A percentile compares a stretch with the other conserved stretches of the same genome.
Conservation (phyloP, 2,113 vertebrate species). For the Ammodytes marinus region DNA sequence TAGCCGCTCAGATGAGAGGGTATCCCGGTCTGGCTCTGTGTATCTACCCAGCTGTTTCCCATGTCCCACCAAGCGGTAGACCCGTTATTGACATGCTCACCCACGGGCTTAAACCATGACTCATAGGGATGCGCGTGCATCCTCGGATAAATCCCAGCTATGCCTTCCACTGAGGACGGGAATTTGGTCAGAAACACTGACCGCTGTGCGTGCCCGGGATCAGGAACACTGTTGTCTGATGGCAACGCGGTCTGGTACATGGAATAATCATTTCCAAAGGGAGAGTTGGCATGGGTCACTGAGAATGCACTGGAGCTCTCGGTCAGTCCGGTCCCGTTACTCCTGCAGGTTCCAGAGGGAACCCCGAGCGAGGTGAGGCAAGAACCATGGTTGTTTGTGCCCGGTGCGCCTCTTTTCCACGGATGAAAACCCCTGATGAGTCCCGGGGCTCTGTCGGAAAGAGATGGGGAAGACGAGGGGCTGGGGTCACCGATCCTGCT, state of each 20-base stretch:
- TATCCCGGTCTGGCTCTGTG: constrained; percentile 89
- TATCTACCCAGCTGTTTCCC: constrained; percentile 92
- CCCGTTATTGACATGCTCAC: constrained; percentile 84
- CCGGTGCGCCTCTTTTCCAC: constrained; percentile 87
- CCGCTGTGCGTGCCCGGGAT: constrained; percentile 86
- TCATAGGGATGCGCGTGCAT: constrained; percentile 90
- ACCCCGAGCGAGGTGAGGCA: constrained; percentile 84
- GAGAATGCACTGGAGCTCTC: constrained; percentile 93
- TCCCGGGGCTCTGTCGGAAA: constrained; percentile 88
- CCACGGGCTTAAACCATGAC: constrained; percentile 92
- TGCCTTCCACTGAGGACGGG: constrained; percentile 90
- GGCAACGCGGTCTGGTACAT: constrained; percentile 88
- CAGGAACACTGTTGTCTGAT: constrained; percentile 64
- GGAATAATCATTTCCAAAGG: constrained; percentile 91
- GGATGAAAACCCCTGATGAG: constrained; percentile 93
- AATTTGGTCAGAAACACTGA: constrained; percentile 93
- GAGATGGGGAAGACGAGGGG: constrained; percentile 87
- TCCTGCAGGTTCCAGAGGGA: constrained; percentile 82
- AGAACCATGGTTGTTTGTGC: constrained; percentile 85
- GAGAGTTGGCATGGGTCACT: constrained; percentile 86
- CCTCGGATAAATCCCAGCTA: constrained; percentile 92
- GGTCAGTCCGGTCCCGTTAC: constrained; percentile 77
- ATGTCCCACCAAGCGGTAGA: constrained; percentile 94
- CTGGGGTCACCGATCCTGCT: constrained; percentile 94
- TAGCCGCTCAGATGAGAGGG: constrained; percentile 90